Percentiles rank a stretch among this genome's conserved stretches.
These are phyloP conservation scores for Sminthurides bifidus DNA, from an alignment of 1,140 invertebrate species.

Conservation along the genomic window DNA sequence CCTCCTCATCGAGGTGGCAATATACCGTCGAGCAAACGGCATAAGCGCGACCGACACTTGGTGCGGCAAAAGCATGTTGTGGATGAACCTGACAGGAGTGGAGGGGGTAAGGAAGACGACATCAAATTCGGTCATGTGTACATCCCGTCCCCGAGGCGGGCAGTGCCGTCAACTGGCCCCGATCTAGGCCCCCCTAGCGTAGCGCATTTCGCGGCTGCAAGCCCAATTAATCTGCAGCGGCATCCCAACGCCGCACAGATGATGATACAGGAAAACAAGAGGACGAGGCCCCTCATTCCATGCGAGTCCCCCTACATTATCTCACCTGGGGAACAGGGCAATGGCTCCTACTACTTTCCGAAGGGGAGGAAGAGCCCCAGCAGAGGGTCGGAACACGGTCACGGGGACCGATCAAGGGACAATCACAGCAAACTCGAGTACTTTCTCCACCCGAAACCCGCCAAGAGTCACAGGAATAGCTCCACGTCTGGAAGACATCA, in stretches of 20 bases:
- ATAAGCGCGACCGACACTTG: no score
- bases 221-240: constrained; percentile 29
- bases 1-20: constrained; percentile 3
- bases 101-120: neutral
- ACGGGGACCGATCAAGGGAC: constrained; percentile 6
- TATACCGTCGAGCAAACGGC: no score
- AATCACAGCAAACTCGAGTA: neutral
- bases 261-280: constrained; percentile 29
- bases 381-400: no score
- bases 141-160: constrained; percentile 24
- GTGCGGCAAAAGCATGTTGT: no score
- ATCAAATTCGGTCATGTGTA: constrained; percentile 10
- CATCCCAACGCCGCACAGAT: constrained; percentile 24
- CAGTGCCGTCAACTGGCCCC: neutral
- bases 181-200: constrained; percentile 4
- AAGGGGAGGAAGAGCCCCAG: no score
- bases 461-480: neutral
- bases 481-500: neutral
- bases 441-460: no score
- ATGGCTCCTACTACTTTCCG: neutral
- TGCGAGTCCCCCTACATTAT: constrained; percentile 24
- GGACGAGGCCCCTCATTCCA: constrained; percentile 24
- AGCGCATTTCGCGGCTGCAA: constrained; percentile 23
- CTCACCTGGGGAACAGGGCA: constrained; percentile 14
- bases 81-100: neutral